Evolutionary conservation across 2,113 vertebrate species (phyloP).

Genomic region (Eonycteris spelaea): DNA sequence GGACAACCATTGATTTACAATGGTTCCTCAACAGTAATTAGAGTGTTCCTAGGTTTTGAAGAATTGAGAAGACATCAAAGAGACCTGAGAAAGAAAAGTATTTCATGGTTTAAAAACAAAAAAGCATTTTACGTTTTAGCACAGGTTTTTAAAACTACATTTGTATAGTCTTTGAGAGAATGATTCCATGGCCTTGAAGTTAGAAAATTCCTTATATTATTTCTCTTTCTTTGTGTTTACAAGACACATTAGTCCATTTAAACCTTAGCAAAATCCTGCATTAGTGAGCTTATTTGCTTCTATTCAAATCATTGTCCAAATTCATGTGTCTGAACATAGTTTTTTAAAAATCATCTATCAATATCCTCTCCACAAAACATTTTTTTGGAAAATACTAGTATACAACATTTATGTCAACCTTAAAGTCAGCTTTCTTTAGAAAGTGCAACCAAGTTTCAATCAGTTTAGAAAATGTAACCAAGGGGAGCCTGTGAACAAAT

Average conservation of each 20-base stretch:
- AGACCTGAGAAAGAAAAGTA: neutral
- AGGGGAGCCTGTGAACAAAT: neutral
- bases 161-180: constrained; percentile 36
- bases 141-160: neutral
- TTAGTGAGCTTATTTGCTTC: neutral
- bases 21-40: neutral
- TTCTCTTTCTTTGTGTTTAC: neutral
- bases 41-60: neutral
- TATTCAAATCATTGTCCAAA: neutral
- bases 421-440: neutral
- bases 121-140: neutral
- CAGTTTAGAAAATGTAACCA: constrained; percentile 16
- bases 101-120: neutral
- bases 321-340: neutral
- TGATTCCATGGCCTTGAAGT: neutral
- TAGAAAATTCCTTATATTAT: neutral
- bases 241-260: neutral
- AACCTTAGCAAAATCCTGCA: neutral
- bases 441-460: neutral
- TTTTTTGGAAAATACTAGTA: neutral
- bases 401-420: neutral
- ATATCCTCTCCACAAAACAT: neutral
- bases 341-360: neutral
- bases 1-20: neutral
- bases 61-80: neutral